Evolutionary conservation across 1,140 invertebrate genomes (phyloP), one percentile per base, ranked within the genome.

Genomic region (Hylaeus anthracinus): DNA sequence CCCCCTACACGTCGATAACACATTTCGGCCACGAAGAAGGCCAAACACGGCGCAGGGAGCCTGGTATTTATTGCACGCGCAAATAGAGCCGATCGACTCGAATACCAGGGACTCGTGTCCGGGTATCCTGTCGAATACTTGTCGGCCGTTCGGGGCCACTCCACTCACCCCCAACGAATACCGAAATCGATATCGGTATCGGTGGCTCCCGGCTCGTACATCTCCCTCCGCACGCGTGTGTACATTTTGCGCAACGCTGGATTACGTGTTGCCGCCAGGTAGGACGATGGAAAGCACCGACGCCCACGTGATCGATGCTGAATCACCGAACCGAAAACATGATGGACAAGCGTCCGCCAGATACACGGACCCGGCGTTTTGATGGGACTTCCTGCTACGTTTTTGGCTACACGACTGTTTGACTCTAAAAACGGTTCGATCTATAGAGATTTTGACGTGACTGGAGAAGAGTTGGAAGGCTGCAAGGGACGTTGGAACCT

Each of bases 261-360:
- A 71, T 78, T 77, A 81, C 79, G 51, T 41, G 26, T 61, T 48
- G 79, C 77, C 79, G 63, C 67, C 37, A 48, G 14, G 66, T 64
- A 41, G 15, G 10, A 26, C 79, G 63, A 70, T 76, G 61, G 73
- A 76, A 81, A 81, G 45, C 76, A 60, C 63, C 67, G 64, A 60
- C 39, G 61, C 61, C 37, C 60, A 26, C 37, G 37, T 64, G 41
- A 53, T 51, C 56, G 26, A n/a, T 39, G 45, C 41, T 65, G 51
- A 77, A 78, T 78, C 61, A 75, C 64, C 60, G 61, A 64, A 64
- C 61, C 61, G 41, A 81, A 81, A 81, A 69, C 41, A 67, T 43
- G 79, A 70, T 39, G 43, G 37, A n/a, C 26, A 12, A 48, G 60
- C 76, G 14, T 56, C 53, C 39, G 39, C n/a, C 58, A 55, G 64